phyloP scores from a whole-genome alignment of 64 coral and sea anemone genomes.

The Porites australiensis region DNA sequence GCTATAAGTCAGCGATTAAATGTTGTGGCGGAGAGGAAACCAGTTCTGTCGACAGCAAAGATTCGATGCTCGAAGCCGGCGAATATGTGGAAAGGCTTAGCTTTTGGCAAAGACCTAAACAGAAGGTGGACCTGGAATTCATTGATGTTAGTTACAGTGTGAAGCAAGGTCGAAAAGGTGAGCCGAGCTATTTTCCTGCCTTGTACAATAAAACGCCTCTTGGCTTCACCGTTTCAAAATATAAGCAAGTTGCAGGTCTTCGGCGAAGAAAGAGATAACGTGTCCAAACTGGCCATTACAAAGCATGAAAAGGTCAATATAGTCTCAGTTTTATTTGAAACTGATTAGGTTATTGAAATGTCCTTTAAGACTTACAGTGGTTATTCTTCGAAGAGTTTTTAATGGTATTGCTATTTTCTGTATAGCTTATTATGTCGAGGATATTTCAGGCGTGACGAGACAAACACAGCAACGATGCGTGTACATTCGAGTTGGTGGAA shows the following conservation, averaged over 20 bases:
- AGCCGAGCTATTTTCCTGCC: background rate
- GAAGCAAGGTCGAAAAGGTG: conserved; percentile 88
- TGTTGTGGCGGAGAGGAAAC: conserved; percentile 85
- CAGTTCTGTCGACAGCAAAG: conserved; percentile 62
- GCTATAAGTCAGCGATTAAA: conserved; percentile 84
- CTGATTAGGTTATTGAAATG: background rate
- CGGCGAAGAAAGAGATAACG: conserved; percentile 14
- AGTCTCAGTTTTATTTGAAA: background rate
- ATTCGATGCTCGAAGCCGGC: conserved; percentile 82
- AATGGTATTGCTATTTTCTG: background rate
- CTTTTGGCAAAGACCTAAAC: conserved; percentile 91
- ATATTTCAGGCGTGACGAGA: conserved; percentile 26
- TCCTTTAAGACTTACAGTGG: background rate
- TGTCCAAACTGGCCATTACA: background rate
- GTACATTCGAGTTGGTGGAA: background rate
- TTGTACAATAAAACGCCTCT: background rate
- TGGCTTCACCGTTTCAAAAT: background rate
- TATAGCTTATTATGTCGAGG: background rate
- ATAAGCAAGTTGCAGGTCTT: background rate
- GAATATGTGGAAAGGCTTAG: conserved; percentile 88
- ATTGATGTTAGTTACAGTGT: conserved; percentile 89
- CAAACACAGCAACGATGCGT: conserved; percentile 10
- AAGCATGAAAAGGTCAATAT: background rate
- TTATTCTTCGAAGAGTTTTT: background rate
- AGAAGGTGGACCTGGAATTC: conserved; percentile 89